Evolutionary conservation across 2,888 invertebrate genomes (phyloP).

Genomic region (Sinopyrophorus schimmeli): DNA sequence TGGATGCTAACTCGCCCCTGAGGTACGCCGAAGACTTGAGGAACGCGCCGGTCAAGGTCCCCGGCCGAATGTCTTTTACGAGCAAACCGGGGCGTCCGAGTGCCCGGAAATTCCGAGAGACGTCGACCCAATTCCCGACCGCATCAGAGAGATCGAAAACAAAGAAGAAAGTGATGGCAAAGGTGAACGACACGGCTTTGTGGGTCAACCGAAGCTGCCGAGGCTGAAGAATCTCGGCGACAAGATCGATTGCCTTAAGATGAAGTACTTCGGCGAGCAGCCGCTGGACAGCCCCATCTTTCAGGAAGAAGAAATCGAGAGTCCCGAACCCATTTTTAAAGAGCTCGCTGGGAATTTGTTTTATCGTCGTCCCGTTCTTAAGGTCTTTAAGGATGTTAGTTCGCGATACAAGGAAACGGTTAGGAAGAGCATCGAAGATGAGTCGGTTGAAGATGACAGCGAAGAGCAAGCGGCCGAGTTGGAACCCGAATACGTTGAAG

Average conservation of each 20-base stretch:
- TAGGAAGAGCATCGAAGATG: too few species aligned
- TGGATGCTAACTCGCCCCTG: slow-evolving; percentile 64
- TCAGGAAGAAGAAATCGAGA: slow-evolving; percentile 59
- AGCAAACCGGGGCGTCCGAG: slow-evolving; percentile 60
- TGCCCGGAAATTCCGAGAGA: slow-evolving; percentile 62
- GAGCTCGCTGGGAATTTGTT: too few species aligned
- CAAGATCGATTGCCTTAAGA: slow-evolving; percentile 74
- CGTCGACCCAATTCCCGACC: slow-evolving; percentile 61
- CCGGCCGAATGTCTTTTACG: slow-evolving; percentile 71
- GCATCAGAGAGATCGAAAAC: slow-evolving; percentile 48
- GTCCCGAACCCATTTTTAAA: slow-evolving; percentile 56
- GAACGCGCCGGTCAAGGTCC: slow-evolving; percentile 65
- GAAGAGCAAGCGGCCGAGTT: too few species aligned
- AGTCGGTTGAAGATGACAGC: too few species aligned
- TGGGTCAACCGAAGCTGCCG: slow-evolving; percentile 50
- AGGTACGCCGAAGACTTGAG: slow-evolving; percentile 68
- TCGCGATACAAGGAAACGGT: too few species aligned
- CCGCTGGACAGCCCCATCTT: slow-evolving; percentile 78
- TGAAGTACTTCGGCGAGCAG: slow-evolving; percentile 74
- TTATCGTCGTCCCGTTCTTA: too few species aligned
- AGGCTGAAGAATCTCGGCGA: slow-evolving; percentile 69
- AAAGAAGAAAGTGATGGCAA: slow-evolving; percentile 47
- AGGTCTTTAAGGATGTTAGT: too few species aligned
- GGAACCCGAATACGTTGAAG: too few species aligned
- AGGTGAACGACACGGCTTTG: slow-evolving; percentile 39